Base-by-base conservation (phyloP, 2,113 vertebrate species). In the Erpornis zantholeuca region DNA sequence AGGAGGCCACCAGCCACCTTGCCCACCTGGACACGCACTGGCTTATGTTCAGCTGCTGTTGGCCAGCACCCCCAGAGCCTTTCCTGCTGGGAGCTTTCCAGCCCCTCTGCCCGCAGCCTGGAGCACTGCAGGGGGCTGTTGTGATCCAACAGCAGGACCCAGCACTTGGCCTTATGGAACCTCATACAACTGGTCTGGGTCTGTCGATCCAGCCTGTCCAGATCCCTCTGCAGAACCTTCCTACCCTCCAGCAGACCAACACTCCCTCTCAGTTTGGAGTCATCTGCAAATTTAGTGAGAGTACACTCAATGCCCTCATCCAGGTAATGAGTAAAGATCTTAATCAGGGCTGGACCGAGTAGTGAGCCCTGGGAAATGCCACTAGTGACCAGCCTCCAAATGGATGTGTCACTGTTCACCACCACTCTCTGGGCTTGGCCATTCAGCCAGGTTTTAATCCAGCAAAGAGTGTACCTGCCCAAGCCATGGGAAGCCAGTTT, bases 31-130 rank as follows among this genome's bases (percentile, higher is more conserved):
- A 42, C 66, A 42, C 76, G 16, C 0, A 0, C 22, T 0, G 2
- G 50, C 17, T 50, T 42, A 20, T 0, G 1, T 36, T 33, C 1
- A 1, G 42, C 27, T 0, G 3, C 35, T 65, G 12, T 57, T 1
- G 3, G 45, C 27, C 52, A 65, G 52, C 52, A 50, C 3, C 2
- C 12, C 18, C 52, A 44, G 19, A 23, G 38, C 36, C 31, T 66
- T 66, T 59, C 45, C 44, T 0, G 0, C 60, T 28, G 19, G 23
- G 22, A 72, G 3, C 19, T 66, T 57, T 29, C 28, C 69, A 7
- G 44, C 10, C 19, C 7, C 45, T 44, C 11, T 63, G 28, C 4
- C 21, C n/a, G 21, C 35, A 42, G 49, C 42, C 42, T 27, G 49
- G 14, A 6, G 23, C 23, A 19, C 36, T 65, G 27, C 12, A 36